A percentile compares a stretch with the other conserved stretches of the same genome.
Conservation (phyloP, 2,888 invertebrate species). For the Polietes domitor region DNA sequence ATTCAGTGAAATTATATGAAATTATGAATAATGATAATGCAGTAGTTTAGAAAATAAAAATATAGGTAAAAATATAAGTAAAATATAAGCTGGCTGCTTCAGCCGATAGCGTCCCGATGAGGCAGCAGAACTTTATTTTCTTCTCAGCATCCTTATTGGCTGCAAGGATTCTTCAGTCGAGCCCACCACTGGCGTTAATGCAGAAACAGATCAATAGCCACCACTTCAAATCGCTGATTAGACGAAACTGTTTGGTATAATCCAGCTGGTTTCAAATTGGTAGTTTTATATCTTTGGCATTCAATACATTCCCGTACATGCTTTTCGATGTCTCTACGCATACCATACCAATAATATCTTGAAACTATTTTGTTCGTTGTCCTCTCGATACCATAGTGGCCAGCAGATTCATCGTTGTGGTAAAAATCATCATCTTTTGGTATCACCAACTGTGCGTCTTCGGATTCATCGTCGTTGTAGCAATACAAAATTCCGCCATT, state of each 20-base stretch:
- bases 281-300: slow-evolving; percentile 59
- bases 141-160: too few species aligned
- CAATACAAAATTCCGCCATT: slow-evolving; percentile 35
- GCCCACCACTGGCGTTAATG: too few species aligned
- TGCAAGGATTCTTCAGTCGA: too few species aligned
- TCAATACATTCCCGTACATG: slow-evolving; percentile 54
- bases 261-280: slow-evolving; percentile 64
- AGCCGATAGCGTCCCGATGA: too few species aligned
- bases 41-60: too few species aligned
- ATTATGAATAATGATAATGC: too few species aligned
- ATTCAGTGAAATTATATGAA: too few species aligned
- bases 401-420: slow-evolving; percentile 64
- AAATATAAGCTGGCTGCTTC: too few species aligned
- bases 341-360: slow-evolving; percentile 64
- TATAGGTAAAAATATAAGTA: too few species aligned
- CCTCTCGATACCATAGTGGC: slow-evolving; percentile 60
- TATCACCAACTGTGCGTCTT: slow-evolving; percentile 53
- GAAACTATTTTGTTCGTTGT: slow-evolving; percentile 54
- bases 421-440: slow-evolving; percentile 46
- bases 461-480: slow-evolving; percentile 9
- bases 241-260: slow-evolving; percentile 63
- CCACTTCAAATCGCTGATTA: slow-evolving; percentile 64
- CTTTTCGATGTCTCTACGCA: slow-evolving; percentile 54
- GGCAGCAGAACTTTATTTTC: too few species aligned
- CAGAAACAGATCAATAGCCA: slow-evolving; percentile 66